Percentiles rank a stretch among this genome's conserved stretches.
Evolutionary conservation across 2,888 invertebrate species (phyloP).

Genomic region (Iselma pallidipennis): DNA sequence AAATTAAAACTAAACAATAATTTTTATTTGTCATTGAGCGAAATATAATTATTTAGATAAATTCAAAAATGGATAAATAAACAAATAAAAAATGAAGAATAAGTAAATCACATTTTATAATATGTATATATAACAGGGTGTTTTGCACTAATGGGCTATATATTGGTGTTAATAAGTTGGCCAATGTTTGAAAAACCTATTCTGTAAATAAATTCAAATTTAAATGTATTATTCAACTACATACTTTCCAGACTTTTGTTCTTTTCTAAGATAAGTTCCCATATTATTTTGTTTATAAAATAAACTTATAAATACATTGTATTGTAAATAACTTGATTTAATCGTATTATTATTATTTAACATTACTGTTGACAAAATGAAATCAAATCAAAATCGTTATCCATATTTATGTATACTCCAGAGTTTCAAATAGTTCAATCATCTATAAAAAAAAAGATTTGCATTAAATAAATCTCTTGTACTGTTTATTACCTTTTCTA

Average conservation of each 20-base stretch:
- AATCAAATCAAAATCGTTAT: too few species aligned
- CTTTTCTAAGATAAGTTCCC: not conserved
- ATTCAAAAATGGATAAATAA: not conserved
- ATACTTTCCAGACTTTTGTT: not conserved
- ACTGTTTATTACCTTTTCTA: too few species aligned
- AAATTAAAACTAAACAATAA: constrained; percentile 7
- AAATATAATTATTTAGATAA: not conserved
- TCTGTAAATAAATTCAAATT: not conserved
- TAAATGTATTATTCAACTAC: not conserved
- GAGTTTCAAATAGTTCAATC: too few species aligned
- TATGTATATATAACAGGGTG: not conserved
- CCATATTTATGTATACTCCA: too few species aligned
- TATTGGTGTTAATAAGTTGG: not conserved
- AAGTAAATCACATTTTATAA: not conserved
- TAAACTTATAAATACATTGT: not conserved
- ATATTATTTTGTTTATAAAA: not conserved
- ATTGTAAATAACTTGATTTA: not conserved
- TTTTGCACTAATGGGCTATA: not conserved
- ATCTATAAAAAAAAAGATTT: too few species aligned
- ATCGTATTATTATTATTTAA: not conserved
- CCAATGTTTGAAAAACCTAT: too few species aligned
- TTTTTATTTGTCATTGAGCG: not conserved
- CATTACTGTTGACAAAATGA: too few species aligned
- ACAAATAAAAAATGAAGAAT: not conserved
- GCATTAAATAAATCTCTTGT: too few species aligned